These are phyloP conservation scores for Zosterops japonicus DNA, from an alignment of 2,113 vertebrate genomes.

Conservation along the genomic window DNA sequence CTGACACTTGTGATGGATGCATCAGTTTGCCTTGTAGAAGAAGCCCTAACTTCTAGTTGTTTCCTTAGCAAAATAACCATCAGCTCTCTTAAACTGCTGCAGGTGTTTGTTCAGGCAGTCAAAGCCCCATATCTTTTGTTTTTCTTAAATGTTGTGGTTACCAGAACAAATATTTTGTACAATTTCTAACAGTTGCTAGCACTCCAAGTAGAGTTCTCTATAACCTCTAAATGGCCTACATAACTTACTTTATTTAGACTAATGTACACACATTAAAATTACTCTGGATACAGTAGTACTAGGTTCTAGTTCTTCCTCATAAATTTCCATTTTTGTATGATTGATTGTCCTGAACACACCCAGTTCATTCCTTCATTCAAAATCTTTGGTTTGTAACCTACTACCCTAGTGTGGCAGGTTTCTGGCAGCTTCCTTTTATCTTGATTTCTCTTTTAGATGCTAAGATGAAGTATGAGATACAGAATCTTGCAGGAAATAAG, in stretches of 20 bases:
- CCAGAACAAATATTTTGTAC: neutral
- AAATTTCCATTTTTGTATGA: neutral
- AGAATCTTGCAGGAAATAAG: neutral
- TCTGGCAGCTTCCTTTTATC: neutral
- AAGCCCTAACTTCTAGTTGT: neutral
- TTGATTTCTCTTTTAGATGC: neutral
- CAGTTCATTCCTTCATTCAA: neutral
- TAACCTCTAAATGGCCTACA: neutral
- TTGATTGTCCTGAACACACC: accelerated
- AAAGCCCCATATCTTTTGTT: neutral
- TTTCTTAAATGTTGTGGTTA: neutral
- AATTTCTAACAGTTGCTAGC: neutral
- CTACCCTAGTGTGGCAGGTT: neutral
- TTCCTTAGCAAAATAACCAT: neutral
- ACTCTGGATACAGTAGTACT: neutral
- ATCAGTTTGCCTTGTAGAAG: neutral
- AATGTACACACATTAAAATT: accelerated
- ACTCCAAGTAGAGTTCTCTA: neutral
- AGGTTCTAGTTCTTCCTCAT: neutral
- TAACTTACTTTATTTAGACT: neutral
- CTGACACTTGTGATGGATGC: accelerated
- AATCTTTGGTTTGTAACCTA: neutral
- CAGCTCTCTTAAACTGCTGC: neutral
- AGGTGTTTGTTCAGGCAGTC: neutral
- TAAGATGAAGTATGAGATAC: neutral